These are phyloP conservation scores for Ditula angustiorana DNA, from an alignment of 2,888 invertebrate genomes.

Conservation along the genomic window DNA sequence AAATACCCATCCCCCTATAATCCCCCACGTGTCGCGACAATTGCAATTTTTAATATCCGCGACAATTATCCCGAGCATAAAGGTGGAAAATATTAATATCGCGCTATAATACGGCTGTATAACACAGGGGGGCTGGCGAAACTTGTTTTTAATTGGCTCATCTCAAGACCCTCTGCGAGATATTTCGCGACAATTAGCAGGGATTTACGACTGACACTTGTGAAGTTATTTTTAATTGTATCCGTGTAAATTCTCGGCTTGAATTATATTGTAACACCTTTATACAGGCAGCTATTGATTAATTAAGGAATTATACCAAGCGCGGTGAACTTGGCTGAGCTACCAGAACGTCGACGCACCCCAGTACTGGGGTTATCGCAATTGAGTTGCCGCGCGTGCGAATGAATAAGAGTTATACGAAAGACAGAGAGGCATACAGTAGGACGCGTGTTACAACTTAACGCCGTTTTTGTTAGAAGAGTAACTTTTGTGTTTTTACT, in stretches of 20 bases:
- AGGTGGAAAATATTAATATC: conserved; percentile 79
- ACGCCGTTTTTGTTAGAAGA: no score
- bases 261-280: not conserved
- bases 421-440: no score
- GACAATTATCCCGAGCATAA: conserved; percentile 76
- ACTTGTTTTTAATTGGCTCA: conserved; percentile 30
- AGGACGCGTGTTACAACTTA: no score
- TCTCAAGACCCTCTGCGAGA: conserved; percentile 14
- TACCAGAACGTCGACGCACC: no score
- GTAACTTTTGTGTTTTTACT: no score
- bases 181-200: conserved; percentile 18
- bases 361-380: no score
- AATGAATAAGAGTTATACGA: no score
- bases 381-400: no score
- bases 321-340: no score
- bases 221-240: not conserved
- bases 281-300: no score
- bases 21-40: conserved; percentile 65
- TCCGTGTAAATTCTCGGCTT: not conserved
- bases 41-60: conserved; percentile 74
- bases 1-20: conserved; percentile 46
- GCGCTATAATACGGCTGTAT: conserved; percentile 38
- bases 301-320: no score
- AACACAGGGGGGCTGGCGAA: conserved; percentile 52
- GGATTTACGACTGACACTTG: conserved; percentile 13